Conservation (phyloP, 2,113 vertebrate species). For the Trachemys scripta region DNA sequence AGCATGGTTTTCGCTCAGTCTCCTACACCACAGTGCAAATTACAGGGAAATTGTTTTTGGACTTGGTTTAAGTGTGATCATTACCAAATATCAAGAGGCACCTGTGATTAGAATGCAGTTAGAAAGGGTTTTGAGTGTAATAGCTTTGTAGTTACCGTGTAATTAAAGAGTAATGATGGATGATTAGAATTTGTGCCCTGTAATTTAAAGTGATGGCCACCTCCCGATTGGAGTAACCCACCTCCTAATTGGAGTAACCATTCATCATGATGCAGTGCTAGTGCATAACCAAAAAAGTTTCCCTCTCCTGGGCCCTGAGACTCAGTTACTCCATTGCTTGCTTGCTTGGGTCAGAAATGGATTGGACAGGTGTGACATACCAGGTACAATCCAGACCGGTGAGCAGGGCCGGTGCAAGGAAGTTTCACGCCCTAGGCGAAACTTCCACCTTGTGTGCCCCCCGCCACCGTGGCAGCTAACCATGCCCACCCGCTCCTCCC, state of each 20-base stretch:
- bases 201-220: not conserved
- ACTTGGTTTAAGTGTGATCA: conserved; percentile 47
- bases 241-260: not conserved
- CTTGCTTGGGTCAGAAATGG: no score
- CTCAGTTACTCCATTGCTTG: no score
- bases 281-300: not conserved
- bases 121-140: conserved; percentile 17
- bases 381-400: no score
- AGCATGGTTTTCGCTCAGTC: not conserved
- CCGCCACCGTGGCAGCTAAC: no score
- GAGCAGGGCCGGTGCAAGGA: no score
- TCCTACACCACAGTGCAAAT: not conserved
- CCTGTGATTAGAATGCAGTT: conserved; percentile 21
- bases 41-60: conserved; percentile 36
- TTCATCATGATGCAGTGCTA: not conserved
- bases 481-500: no score
- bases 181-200: not conserved
- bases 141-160: conserved; percentile 62
- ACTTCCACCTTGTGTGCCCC: no score
- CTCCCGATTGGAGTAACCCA: not conserved
- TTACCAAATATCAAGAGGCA: conserved; percentile 38
- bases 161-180: conserved; percentile 53
- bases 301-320: not conserved
- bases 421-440: no score
- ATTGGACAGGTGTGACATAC: no score